Conservation (phyloP, 2,797 vertebrate species). For the Xiphorhynchus erythropygius region DNA sequence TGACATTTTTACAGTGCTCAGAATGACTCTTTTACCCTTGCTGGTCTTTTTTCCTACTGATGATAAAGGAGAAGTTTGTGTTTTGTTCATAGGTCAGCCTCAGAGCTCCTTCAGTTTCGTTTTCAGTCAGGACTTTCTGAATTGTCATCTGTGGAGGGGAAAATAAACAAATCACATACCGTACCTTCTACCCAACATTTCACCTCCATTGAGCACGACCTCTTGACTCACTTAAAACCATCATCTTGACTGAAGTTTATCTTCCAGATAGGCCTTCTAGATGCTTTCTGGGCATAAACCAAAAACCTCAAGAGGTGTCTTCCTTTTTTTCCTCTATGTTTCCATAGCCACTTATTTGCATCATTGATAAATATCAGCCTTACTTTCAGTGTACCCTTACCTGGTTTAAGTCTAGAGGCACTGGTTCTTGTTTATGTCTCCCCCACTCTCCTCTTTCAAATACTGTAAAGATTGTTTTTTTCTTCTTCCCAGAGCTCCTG, state of each 20-base stretch:
- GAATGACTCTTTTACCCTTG: conserved; percentile 75
- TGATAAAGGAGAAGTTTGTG: conserved; percentile 73
- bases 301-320: not conserved
- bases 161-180: not conserved
- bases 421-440: not conserved
- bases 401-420: not conserved
- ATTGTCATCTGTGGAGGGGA: conserved; percentile 24
- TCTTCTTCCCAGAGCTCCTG: not conserved
- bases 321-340: not conserved
- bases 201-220: not conserved
- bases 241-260: not conserved
- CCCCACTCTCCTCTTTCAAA: not conserved
- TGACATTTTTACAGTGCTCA: not conserved
- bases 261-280: not conserved
- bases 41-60: conserved; percentile 73
- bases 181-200: not conserved
- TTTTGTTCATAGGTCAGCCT: conserved; percentile 76
- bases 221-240: not conserved
- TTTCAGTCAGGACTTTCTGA: conserved; percentile 62
- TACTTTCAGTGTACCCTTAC: not conserved
- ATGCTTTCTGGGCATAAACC: not conserved
- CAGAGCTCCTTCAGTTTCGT: conserved; percentile 73
- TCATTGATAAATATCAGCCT: not conserved
- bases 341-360: not conserved
- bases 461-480: not conserved